A percentile compares a stretch with the other conserved stretches of the same genome.
These are phyloP conservation scores for Orcinus orca DNA, from an alignment of 2,113 vertebrate species.

Conservation along the genomic window DNA sequence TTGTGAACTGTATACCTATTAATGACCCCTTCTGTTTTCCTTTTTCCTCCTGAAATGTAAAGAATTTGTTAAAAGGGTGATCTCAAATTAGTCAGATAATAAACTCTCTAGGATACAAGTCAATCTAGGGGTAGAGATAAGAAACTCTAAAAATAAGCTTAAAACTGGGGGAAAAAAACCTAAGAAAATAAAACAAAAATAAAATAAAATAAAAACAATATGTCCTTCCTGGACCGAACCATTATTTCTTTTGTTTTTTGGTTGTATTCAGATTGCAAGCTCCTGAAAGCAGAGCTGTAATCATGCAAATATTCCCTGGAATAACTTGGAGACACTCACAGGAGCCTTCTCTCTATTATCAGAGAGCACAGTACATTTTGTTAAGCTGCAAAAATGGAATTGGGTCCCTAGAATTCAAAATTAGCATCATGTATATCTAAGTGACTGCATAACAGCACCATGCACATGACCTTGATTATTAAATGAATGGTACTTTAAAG, in stretches of 20 bases:
- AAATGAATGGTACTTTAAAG: background rate
- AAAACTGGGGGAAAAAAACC: background rate
- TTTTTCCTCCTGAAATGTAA: background rate
- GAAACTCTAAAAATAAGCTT: background rate
- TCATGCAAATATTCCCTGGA: background rate
- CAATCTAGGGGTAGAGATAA: background rate
- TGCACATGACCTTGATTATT: background rate
- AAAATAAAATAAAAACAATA: background rate
- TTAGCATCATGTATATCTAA: conserved; percentile 22
- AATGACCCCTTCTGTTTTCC: background rate
- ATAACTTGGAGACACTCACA: background rate
- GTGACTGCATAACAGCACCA: background rate
- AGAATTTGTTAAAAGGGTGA: background rate
- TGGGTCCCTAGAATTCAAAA: background rate
- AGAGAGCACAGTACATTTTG: background rate
- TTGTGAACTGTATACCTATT: background rate
- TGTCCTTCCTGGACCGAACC: background rate
- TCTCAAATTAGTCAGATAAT: background rate
- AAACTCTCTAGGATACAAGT: background rate
- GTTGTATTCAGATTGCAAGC: background rate
- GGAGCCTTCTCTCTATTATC: background rate
- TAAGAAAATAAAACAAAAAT: background rate
- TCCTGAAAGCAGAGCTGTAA: background rate
- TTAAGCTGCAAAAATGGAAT: conserved; percentile 7
- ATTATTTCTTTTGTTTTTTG: background rate